Percentiles rank a stretch among this genome's conserved stretches.
Evolutionary conservation across 2,888 invertebrate genomes (phyloP).

Genomic region (Tortricodes alternella): DNA sequence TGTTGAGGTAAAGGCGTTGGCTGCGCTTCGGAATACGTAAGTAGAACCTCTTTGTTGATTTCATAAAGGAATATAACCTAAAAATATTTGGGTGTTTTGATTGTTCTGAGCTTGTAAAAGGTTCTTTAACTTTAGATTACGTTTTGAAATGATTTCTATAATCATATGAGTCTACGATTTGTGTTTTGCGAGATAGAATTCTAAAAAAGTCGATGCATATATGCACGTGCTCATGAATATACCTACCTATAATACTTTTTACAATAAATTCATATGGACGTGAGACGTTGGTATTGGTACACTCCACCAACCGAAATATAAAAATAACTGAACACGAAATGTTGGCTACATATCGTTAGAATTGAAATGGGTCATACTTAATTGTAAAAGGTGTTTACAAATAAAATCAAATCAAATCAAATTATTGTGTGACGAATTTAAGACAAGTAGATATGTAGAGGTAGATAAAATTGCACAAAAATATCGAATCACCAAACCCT

Average conservation of each 20-base stretch:
- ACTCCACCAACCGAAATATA: too few species aligned
- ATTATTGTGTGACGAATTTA: not conserved
- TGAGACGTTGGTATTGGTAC: too few species aligned
- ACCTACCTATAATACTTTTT: too few species aligned
- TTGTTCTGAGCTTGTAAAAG: not conserved
- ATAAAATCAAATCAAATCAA: not conserved
- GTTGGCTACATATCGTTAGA: too few species aligned
- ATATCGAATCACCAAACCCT: too few species aligned
- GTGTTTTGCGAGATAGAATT: not conserved
- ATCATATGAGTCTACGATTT: not conserved
- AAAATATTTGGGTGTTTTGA: slow-evolving; percentile 29
- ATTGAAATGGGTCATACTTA: too few species aligned
- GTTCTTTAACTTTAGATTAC: not conserved
- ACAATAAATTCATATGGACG: too few species aligned
- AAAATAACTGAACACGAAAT: too few species aligned
- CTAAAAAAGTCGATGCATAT: not conserved
- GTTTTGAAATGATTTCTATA: not conserved
- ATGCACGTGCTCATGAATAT: too few species aligned
- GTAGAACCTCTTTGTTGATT: slow-evolving; percentile 10
- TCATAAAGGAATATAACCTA: slow-evolving; percentile 35
- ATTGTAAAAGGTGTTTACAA: too few species aligned
- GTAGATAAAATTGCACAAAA: too few species aligned
- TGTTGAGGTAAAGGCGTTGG: slow-evolving; percentile 2
- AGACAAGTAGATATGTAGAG: too few species aligned
- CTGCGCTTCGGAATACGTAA: slow-evolving; percentile 2